Conservation (phyloP, 2,888 invertebrate genomes). For the Calliphora vomitoria region DNA sequence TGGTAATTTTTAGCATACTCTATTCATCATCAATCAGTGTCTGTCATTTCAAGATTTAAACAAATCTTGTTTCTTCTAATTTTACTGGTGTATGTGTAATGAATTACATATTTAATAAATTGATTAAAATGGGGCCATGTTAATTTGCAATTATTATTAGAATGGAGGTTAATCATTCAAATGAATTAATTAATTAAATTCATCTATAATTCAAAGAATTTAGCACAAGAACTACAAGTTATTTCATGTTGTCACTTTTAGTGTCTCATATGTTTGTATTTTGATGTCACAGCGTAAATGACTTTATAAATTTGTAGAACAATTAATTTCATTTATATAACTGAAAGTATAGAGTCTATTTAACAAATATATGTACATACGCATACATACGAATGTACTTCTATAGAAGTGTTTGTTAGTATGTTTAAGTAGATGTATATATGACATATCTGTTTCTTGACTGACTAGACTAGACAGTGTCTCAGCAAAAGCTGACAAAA, state of each 20-base stretch:
- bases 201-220: background rate
- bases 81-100: no score
- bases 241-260: slow-evolving; percentile 17
- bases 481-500: slow-evolving; percentile 16
- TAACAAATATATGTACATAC: background rate
- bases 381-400: background rate
- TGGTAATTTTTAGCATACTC: no score
- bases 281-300: slow-evolving; percentile 8
- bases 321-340: slow-evolving; percentile 42
- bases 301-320: slow-evolving; percentile 33
- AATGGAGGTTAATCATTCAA: no score
- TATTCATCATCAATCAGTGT: no score
- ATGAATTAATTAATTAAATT: no score
- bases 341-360: background rate
- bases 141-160: no score
- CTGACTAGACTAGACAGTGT: slow-evolving; percentile 64
- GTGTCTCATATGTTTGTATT: slow-evolving; percentile 1
- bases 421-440: slow-evolving; percentile 8
- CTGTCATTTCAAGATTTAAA: no score
- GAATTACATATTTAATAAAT: no score
- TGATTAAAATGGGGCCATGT: no score
- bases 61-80: no score
- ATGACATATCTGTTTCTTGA: slow-evolving; percentile 25
- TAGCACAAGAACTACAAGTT: slow-evolving; percentile 10
- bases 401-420: background rate